Base-by-base conservation (phyloP, 2,113 vertebrate species). In the Ailurus styani region DNA sequence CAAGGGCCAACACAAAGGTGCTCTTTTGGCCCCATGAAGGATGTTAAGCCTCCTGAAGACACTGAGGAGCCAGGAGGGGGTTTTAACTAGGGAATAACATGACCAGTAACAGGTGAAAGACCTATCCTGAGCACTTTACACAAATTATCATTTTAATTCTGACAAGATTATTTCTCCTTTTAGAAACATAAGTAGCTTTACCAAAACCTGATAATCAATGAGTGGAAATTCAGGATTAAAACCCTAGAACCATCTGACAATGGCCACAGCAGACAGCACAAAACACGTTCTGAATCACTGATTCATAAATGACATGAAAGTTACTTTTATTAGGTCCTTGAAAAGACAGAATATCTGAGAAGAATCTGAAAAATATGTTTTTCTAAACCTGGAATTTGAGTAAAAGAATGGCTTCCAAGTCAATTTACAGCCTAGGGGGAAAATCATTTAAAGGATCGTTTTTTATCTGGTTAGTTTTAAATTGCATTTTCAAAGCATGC, bases 401-500 rank as follows among this genome's bases (percentile, higher is more conserved):
- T 64, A 87, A 21, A 75, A 93, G 70, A 95, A 40, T 54, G 15
- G 20, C 57, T 96, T 40, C 45, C 84, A 96, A 96, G 82, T 96
- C 83, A 68, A 81, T 89, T 96, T 94, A 94, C 1, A 97, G 79
- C 75, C 70, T 84, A 79, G 93, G 37, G 52, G 52, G 27, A 79
- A 97, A 97, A 83, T 75, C 84, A 94, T 68, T 57, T 90, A 93
- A 96, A 97, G 31, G 23, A 87, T 95, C 68, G 7, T 81, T 97
- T 96, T 97, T 97, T 86, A 91, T 75, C 81, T 96, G 87, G 55
- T 95, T 95, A 85, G 60, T 55, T 94, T 95, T 97, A 95, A 97
- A 97, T 94, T 90, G 50, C 93, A 96, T 77, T 97, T 97, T 97
- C 87, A 79, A 94, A 97, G 79, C 55, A 54, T 87, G 68, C 70